Percentiles rank a stretch among this genome's conserved stretches.
phyloP scores from a whole-genome alignment of 2,888 invertebrate genomes.

The Agonum fuliginosum region DNA sequence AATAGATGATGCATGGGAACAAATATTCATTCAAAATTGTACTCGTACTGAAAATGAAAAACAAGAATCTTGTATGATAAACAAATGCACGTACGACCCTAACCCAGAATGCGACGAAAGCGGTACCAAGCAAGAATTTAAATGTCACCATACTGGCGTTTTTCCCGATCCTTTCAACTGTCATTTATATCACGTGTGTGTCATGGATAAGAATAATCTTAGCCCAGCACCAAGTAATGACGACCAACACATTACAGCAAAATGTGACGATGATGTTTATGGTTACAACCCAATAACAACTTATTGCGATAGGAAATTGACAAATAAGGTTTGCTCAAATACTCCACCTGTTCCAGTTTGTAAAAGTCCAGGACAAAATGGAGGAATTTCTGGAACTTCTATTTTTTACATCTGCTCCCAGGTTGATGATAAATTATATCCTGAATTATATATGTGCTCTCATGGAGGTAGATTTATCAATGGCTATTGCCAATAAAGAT shows the following conservation, averaged over 20 bases:
- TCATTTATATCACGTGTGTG: slow-evolving; percentile 13
- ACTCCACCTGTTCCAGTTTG: slow-evolving; percentile 54
- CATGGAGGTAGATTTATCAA: too few species aligned
- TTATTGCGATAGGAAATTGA: slow-evolving; percentile 1
- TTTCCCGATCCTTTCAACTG: background rate
- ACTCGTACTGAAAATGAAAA: too few species aligned
- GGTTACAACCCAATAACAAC: slow-evolving; percentile 4
- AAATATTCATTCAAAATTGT: too few species aligned
- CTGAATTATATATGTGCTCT: background rate
- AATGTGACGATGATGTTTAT: background rate
- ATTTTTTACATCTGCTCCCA: slow-evolving; percentile 61
- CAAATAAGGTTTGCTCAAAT: background rate
- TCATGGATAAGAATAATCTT: too few species aligned
- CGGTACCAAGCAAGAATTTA: too few species aligned
- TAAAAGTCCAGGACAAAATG: slow-evolving; percentile 33
- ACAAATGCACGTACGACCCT: too few species aligned
- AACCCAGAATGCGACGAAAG: too few species aligned
- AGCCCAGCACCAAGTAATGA: too few species aligned
- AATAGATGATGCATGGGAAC: too few species aligned
- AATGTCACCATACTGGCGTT: too few species aligned
- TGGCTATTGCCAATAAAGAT: too few species aligned
- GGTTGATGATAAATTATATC: background rate
- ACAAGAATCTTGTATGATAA: too few species aligned
- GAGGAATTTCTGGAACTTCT: slow-evolving; percentile 39
- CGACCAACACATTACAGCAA: background rate